phyloP scores from a whole-genome alignment of 2,888 invertebrate genomes.

The Scaptomyza flava region DNA sequence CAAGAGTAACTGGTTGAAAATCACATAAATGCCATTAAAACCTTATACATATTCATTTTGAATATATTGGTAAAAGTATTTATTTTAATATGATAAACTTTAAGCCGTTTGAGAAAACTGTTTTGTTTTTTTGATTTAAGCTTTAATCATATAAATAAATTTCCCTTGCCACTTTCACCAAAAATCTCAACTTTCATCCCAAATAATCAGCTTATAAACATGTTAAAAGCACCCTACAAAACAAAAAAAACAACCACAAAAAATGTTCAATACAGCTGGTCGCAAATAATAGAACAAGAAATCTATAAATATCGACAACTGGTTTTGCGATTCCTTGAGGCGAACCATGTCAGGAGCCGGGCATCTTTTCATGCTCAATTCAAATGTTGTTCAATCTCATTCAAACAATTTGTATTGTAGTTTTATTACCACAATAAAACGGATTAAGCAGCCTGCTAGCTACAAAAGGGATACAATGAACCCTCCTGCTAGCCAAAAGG shows the following conservation, averaged over 20 bases:
- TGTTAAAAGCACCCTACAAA: background rate
- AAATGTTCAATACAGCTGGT: slow-evolving; percentile 1
- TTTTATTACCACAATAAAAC: slow-evolving; percentile 79
- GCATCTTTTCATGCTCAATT: slow-evolving; percentile 73
- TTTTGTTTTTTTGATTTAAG: background rate
- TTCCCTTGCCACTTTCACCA: background rate
- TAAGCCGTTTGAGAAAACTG: background rate
- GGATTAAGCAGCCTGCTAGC: slow-evolving; percentile 64
- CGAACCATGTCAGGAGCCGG: slow-evolving; percentile 34
- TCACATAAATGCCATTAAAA: no score
- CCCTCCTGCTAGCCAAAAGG: slow-evolving; percentile 40
- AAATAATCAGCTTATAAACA: background rate
- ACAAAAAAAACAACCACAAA: background rate
- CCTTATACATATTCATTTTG: no score
- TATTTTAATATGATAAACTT: background rate
- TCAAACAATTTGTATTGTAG: slow-evolving; percentile 80
- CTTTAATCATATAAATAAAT: background rate
- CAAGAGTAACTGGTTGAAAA: no score
- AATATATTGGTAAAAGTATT: no score
- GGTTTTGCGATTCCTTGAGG: slow-evolving; percentile 18
- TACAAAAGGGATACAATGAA: slow-evolving; percentile 71
- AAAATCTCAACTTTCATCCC: background rate
- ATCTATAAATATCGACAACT: slow-evolving; percentile 38
- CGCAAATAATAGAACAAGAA: slow-evolving; percentile 6
- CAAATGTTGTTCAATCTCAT: slow-evolving; percentile 78